Evolutionary conservation across 2,888 invertebrate species (phyloP).

Genomic region (Stenurella melanura): DNA sequence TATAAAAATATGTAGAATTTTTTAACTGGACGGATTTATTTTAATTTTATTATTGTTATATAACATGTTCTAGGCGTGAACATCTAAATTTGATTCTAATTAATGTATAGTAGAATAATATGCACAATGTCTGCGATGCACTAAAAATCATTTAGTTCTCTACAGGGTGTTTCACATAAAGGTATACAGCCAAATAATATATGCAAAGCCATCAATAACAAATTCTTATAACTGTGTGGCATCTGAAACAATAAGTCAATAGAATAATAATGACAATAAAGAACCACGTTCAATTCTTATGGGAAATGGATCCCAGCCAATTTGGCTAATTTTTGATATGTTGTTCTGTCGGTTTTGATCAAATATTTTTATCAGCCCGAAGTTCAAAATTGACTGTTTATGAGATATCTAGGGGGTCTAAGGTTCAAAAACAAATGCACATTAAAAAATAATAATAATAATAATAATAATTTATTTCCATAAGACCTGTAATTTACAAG

Average conservation of each 20-base stretch:
- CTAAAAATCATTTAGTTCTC: constrained; percentile 41
- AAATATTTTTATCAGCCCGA: too few species aligned
- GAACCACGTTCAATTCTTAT: too few species aligned
- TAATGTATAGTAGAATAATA: constrained; percentile 41
- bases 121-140: constrained; percentile 60
- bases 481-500: too few species aligned
- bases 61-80: constrained; percentile 15
- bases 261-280: too few species aligned
- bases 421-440: too few species aligned
- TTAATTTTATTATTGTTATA: constrained; percentile 21
- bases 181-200: not conserved
- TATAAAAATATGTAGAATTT: not conserved
- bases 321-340: too few species aligned
- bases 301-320: too few species aligned
- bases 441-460: too few species aligned
- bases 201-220: not conserved
- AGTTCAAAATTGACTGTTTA: too few species aligned
- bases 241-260: not conserved
- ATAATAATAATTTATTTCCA: too few species aligned
- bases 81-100: constrained; percentile 21
- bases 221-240: not conserved
- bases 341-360: too few species aligned
- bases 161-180: constrained; percentile 32
- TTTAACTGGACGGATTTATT: constrained; percentile 30
- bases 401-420: too few species aligned